Percentiles rank a stretch among this genome's conserved stretches.
Conservation (phyloP, 2,888 invertebrate species). For the Cryptus armator region DNA sequence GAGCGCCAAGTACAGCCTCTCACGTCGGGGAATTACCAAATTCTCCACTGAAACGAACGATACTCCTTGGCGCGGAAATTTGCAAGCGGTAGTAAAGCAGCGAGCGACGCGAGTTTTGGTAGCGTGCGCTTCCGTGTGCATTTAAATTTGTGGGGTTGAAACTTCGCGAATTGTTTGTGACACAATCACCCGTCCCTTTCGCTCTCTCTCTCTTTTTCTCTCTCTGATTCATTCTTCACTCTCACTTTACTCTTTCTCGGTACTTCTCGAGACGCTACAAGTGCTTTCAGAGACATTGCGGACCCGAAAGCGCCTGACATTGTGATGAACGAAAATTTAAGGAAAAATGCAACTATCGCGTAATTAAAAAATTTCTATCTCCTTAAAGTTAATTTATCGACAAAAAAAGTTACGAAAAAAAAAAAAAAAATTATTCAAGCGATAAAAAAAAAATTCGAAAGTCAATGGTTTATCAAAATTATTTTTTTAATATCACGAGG, state of each 20-base stretch:
- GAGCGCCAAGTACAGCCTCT: background rate
- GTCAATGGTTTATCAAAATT: too few species aligned
- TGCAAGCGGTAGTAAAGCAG: slow-evolving; percentile 16
- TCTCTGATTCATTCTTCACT: background rate
- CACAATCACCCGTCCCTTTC: background rate
- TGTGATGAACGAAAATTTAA: background rate
- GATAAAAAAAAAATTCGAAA: too few species aligned
- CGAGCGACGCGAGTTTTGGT: background rate
- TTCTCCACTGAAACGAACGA: slow-evolving; percentile 3
- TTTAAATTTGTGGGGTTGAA: background rate
- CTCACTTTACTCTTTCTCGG: background rate
- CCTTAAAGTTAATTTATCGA: too few species aligned
- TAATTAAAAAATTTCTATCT: background rate
- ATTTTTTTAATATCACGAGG: too few species aligned
- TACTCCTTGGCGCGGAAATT: slow-evolving; percentile 21
- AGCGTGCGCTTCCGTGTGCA: background rate
- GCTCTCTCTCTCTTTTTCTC: background rate
- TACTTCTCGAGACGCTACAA: slow-evolving; percentile 4
- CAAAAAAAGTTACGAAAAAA: too few species aligned
- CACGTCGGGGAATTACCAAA: slow-evolving; percentile 14
- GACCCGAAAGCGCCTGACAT: background rate
- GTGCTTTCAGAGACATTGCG: background rate
- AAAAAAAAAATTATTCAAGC: too few species aligned
- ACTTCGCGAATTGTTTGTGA: slow-evolving; percentile 3
- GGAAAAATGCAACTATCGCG: background rate